Conservation (phyloP, 2,797 vertebrate species). For the Tokudaia muenninki region DNA sequence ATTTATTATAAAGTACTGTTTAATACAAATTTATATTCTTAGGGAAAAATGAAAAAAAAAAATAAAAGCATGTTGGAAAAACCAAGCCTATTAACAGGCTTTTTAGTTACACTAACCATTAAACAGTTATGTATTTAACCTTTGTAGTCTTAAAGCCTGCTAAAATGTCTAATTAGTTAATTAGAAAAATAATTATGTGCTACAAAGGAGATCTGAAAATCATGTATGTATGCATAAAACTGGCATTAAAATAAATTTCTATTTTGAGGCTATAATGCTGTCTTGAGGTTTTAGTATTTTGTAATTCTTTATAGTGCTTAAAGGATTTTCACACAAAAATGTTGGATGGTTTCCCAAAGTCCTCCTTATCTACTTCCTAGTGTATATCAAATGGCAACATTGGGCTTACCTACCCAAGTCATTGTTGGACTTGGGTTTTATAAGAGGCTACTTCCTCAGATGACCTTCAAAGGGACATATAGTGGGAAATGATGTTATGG, state of each 20-base stretch:
- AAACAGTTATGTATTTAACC: slow-evolving; percentile 76
- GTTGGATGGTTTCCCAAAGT: slow-evolving; percentile 60
- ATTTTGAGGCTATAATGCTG: slow-evolving; percentile 27
- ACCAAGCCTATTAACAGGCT: slow-evolving; percentile 77
- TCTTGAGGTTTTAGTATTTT: slow-evolving; percentile 42
- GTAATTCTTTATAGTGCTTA: slow-evolving; percentile 49
- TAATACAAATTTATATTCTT: slow-evolving; percentile 66
- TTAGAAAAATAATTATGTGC: slow-evolving; percentile 76
- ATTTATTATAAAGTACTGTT: slow-evolving; percentile 53
- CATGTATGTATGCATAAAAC: slow-evolving; percentile 38
- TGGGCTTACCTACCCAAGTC: slow-evolving; percentile 32
- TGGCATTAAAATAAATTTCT: slow-evolving; percentile 69
- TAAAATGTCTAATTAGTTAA: slow-evolving; percentile 81
- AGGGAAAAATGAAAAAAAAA: slow-evolving; percentile 68
- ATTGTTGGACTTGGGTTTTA: slow-evolving; percentile 22
- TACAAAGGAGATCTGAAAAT: slow-evolving; percentile 72
- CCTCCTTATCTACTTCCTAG: background rate
- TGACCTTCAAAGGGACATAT: slow-evolving; percentile 44
- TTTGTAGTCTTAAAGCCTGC: slow-evolving; percentile 58
- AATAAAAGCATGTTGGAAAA: slow-evolving; percentile 46
- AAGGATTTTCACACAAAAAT: slow-evolving; percentile 56
- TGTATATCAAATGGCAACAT: slow-evolving; percentile 32
- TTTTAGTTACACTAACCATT: slow-evolving; percentile 71
- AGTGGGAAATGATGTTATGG: slow-evolving; percentile 33
- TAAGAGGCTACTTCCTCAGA: slow-evolving; percentile 46